These are phyloP conservation scores for Xerus rutilus DNA, from an alignment of 2,797 vertebrate species.

Conservation along the genomic window DNA sequence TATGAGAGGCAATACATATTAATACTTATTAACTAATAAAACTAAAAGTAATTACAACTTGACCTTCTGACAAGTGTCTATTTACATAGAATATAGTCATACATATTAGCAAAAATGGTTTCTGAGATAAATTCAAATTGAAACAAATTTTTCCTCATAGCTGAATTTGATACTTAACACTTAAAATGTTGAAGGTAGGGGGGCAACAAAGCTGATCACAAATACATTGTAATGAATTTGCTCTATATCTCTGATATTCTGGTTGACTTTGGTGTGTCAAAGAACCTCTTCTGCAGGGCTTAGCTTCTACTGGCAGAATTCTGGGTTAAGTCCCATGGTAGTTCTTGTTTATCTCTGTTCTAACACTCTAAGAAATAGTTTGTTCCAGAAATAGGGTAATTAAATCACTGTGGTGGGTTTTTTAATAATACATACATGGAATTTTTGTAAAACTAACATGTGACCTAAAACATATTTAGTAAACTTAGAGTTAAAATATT, in stretches of 20 bases:
- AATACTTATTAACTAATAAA: constrained; percentile 77
- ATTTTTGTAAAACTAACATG: constrained; percentile 73
- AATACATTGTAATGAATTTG: neutral
- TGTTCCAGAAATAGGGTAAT: constrained; percentile 57
- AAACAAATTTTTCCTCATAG: constrained; percentile 56
- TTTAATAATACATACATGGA: constrained; percentile 71
- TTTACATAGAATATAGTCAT: constrained; percentile 70
- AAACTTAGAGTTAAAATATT: constrained; percentile 75
- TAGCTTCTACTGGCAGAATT: neutral
- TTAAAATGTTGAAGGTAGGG: neutral
- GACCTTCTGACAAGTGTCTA: constrained; percentile 74
- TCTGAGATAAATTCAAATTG: constrained; percentile 76
- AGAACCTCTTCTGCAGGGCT: neutral
- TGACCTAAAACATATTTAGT: constrained; percentile 62
- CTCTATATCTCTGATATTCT: neutral
- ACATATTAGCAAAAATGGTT: constrained; percentile 63
- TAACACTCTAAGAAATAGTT: neutral
- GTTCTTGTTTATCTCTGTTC: neutral
- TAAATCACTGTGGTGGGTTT: constrained; percentile 44
- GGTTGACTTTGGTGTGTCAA: neutral
- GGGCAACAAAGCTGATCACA: neutral
- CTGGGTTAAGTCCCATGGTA: neutral
- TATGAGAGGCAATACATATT: constrained; percentile 67
- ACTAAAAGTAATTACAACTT: constrained; percentile 67
- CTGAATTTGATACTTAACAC: constrained; percentile 40